These are phyloP conservation scores for Fabriciana adippe DNA, from an alignment of 2,888 invertebrate species.

Conservation along the genomic window DNA sequence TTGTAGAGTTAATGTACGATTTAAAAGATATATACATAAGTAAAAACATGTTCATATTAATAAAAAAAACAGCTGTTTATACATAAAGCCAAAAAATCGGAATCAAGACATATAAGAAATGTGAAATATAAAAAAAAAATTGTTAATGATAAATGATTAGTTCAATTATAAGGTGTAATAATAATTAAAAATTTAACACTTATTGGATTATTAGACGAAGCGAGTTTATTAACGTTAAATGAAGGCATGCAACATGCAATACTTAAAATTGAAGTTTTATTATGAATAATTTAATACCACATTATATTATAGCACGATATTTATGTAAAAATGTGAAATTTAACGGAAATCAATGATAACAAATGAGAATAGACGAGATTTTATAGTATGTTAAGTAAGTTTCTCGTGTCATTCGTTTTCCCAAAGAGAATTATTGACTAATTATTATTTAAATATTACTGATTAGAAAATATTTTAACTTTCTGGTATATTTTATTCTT, in stretches of 20 bases:
- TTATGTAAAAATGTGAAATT: no score
- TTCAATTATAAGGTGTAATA: not conserved
- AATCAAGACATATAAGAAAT: not conserved
- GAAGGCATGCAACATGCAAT: constrained; percentile 20
- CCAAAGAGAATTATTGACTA: no score
- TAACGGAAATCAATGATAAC: no score
- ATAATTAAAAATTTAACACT: not conserved
- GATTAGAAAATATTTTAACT: no score
- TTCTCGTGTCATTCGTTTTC: no score
- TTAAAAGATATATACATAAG: not conserved
- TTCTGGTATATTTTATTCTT: no score
- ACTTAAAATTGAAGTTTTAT: constrained; percentile 3
- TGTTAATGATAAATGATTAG: constrained; percentile 1
- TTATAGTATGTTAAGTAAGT: no score
- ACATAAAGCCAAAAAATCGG: constrained; percentile 7
- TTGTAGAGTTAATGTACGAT: not conserved
- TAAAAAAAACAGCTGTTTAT: constrained; percentile 14
- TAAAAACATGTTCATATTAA: not conserved
- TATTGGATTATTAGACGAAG: not conserved
- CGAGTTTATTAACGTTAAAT: not conserved
- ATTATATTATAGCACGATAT: no score
- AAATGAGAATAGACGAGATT: no score
- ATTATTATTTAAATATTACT: no score
- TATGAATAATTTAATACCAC: not conserved
- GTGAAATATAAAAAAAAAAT: not conserved